A percentile compares a stretch with the other conserved stretches of the same genome.
phyloP scores from a whole-genome alignment of 2,888 invertebrate species.

The Corbicula japonica region DNA sequence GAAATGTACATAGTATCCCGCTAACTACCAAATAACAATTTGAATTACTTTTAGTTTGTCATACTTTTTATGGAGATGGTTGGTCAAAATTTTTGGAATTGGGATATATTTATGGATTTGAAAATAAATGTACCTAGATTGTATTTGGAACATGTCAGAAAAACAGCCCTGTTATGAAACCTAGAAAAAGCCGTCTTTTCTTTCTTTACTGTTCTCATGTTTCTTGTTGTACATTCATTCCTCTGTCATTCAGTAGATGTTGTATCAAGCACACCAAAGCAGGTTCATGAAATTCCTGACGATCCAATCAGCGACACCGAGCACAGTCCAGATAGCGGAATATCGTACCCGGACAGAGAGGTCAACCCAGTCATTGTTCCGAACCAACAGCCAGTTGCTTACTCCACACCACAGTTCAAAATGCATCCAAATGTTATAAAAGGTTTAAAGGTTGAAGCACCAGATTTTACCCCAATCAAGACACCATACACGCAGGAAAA shows the following conservation, averaged over 20 bases:
- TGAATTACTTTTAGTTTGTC: no score
- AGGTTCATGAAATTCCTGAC: background rate
- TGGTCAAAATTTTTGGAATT: no score
- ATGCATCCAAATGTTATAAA: background rate
- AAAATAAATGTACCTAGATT: no score
- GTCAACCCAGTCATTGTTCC: background rate
- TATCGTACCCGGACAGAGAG: background rate
- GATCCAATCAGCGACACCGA: constrained; percentile 11
- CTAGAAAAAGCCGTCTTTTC: no score
- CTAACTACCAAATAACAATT: no score
- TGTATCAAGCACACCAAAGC: constrained; percentile 63
- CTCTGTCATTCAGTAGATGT: constrained; percentile 49
- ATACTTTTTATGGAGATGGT: no score
- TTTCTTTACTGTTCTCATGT: background rate
- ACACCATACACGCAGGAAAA: constrained; percentile 25
- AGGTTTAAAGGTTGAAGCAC: background rate
- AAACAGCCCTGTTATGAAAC: no score
- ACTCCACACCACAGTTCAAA: constrained; percentile 2
- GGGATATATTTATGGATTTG: no score
- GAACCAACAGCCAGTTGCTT: background rate
- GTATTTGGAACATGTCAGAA: no score
- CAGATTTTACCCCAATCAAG: constrained; percentile 44
- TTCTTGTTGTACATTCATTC: constrained; percentile 1
- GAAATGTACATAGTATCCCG: no score
- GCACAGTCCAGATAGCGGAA: constrained; percentile 16